Base-by-base conservation (phyloP, 1,140 invertebrate genomes). In the Dinoponera quadriceps region DNA sequence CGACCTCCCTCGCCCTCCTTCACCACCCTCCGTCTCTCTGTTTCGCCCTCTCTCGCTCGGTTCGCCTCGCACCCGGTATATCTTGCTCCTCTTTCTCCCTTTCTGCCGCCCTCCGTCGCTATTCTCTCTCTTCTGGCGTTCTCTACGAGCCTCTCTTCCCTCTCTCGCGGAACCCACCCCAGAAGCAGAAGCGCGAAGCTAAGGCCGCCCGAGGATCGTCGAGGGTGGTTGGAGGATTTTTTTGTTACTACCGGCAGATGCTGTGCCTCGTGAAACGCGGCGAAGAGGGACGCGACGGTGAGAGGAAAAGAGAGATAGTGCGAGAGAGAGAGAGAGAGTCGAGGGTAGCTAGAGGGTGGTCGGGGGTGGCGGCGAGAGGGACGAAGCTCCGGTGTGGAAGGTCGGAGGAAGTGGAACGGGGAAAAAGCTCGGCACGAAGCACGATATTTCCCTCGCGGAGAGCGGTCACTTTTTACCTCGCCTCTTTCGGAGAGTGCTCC, bases 221-320 rank as follows among this genome's bases (percentile, higher is more conserved):
- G 72, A 71, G 59, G 78, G 55, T 82, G 82, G 81, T 87, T 87
- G 78, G 74, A 87, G 62, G 84, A 85, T 89, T 89, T 87, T 83
- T 85, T 89, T 89, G 83, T 87, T 86, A 68, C 86, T 72, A 59
- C 80, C 73, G 60, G 73, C 84, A 84, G 86, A 88, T 86, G 86
- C 86, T 87, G 73, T 80, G 75, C 83, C 74, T 82, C 82, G 77
- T 74, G 84, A 69, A 85, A 69, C 72, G 81, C 74, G 62, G 63
- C 68, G 71, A 77, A 77, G 81, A 75, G 57, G 60, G 59, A 77
- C 60, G 71, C 60, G 33, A 5, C 54, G n/a, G 62, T 11, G 33
- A 71, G n/a, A 62, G 38, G 48, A 22, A 73, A 68, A 73, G 33
- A 71, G 49, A 83, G 57, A 49, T 27, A 68, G 72, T 55, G 22